phyloP scores from a whole-genome alignment of 2,113 vertebrate species.

The Dasyornis broadbenti region DNA sequence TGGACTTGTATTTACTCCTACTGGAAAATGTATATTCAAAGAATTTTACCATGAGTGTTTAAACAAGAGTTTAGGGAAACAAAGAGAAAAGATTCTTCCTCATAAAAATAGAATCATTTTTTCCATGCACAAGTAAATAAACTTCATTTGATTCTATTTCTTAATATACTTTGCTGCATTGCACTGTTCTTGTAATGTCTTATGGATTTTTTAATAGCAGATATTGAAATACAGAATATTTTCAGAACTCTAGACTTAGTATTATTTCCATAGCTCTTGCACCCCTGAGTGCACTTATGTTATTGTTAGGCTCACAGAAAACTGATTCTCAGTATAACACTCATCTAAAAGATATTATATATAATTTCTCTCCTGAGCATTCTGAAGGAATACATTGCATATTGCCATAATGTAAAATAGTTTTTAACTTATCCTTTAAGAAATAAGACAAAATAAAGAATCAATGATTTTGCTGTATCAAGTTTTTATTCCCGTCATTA shows the following conservation, averaged over 20 bases:
- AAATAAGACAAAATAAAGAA: neutral
- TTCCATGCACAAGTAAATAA: neutral
- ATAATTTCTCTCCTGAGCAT: neutral
- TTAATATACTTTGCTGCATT: neutral
- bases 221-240: neutral
- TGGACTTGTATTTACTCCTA: neutral
- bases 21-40: neutral
- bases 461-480: neutral
- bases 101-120: neutral
- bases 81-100: neutral
- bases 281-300: neutral
- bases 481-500: neutral
- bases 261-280: neutral
- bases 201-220: neutral
- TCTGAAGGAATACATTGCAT: neutral
- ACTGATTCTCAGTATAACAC: conserved; percentile 5
- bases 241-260: neutral
- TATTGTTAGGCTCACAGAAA: conserved; percentile 11
- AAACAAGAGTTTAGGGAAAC: neutral
- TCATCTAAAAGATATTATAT: conserved; percentile 19
- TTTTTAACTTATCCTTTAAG: neutral
- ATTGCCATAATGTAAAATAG: neutral
- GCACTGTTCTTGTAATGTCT: neutral
- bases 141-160: neutral
- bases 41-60: neutral